Evolutionary conservation across 2,797 vertebrate genomes (phyloP), one percentile per base, ranked within the genome.

Genomic region (Pangasius macronema): DNA sequence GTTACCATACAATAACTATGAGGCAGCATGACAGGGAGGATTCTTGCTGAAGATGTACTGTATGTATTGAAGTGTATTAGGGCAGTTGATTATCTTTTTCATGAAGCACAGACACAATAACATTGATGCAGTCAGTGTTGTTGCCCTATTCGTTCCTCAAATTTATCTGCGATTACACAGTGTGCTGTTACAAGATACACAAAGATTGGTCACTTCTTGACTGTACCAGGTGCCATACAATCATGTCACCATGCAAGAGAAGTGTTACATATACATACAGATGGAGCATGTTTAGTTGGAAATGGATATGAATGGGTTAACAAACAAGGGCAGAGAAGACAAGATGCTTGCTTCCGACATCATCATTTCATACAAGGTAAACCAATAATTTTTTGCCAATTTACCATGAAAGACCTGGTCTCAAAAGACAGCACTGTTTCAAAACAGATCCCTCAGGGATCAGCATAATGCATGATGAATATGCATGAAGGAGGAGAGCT

Each of bases 401-500:
- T 84, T 83, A 84, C 75, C 83, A 84, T 87, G 82, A 87, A 89
- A 88, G 81, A 46, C 53, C 82, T 57, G 87, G 75, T 57, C 46
- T 67, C 51, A 77, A 80, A 70, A 72, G 61, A 51, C 63, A 79
- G 39, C 63, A 55, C 65, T 80, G 86, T 84, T 81, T 77, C 82
- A 84, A 86, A 86, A 72, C 30, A 53, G 20, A 39, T 86, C 81
- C 81, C 84, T 80, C 42, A 36, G 88, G 82, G 73, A 86, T 86
- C 82, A 86, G 53, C 85, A 84, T 89, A 84, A 84, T 86, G 55
- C 65, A 80, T 83, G 61, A 89, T 92, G 87, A 91, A 92, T 91
- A 92, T 92, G 87, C 88, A 92, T 92, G 85, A 90, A 14, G 20
- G 59, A 86, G 82, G 84, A 91, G 85, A 90, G 92, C 89, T 88